These are phyloP conservation scores for Aphelocoma californica DNA, from an alignment of 2,797 vertebrate genomes.

Conservation along the genomic window DNA sequence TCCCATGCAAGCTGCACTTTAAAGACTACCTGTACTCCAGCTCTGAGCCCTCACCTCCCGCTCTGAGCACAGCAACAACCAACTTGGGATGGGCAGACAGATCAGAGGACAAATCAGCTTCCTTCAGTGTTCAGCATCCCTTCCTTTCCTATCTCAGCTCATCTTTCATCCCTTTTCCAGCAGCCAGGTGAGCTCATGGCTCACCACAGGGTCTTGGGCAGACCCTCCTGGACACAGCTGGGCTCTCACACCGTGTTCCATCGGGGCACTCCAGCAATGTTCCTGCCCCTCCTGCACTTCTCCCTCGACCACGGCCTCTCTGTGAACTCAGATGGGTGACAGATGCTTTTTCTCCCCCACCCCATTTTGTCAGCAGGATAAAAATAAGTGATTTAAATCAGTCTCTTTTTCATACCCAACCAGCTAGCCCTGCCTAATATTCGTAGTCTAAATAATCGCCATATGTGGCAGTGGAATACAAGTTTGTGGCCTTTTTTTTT, in stretches of 20 bases:
- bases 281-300: background rate
- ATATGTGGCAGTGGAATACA: constrained; percentile 47
- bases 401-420: background rate
- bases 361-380: constrained; percentile 28
- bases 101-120: background rate
- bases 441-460: constrained; percentile 52
- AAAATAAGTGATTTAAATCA: constrained; percentile 58
- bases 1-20: background rate
- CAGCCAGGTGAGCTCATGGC: background rate
- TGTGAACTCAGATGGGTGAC: constrained; percentile 17
- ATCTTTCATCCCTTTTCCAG: background rate
- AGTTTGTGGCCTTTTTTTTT: constrained; percentile 15
- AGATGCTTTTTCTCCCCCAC: constrained; percentile 35
- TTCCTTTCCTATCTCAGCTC: background rate
- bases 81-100: background rate
- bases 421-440: constrained; percentile 52
- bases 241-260: rapidly evolving
- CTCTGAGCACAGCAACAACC: background rate
- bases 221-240: background rate
- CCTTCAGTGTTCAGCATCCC: background rate
- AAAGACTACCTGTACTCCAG: background rate
- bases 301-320: background rate
- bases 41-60: background rate
- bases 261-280: rapidly evolving
- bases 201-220: rapidly evolving